phyloP scores from a whole-genome alignment of 2,888 invertebrate genomes.

The Bellardia pandia region DNA sequence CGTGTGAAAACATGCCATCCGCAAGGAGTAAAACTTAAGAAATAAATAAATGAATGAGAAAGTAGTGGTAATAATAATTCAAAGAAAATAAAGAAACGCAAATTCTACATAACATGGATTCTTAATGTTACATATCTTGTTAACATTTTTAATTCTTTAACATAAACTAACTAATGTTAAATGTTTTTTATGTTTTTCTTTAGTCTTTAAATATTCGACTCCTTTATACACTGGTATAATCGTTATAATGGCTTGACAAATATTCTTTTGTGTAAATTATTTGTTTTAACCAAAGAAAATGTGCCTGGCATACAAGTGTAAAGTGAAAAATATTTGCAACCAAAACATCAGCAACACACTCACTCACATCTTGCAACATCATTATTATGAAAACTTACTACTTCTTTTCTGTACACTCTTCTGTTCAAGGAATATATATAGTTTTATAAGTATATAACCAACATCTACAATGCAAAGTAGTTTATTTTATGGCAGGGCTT shows the following conservation, averaged over 20 bases:
- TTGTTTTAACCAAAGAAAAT: slow-evolving; percentile 25
- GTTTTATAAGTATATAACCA: neutral
- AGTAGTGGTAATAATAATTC: neutral
- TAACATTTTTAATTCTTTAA: too few species aligned
- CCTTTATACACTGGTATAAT: neutral
- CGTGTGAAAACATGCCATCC: neutral
- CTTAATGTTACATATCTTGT: too few species aligned
- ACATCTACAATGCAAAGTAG: slow-evolving; percentile 26
- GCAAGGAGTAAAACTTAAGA: neutral
- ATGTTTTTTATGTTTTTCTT: neutral
- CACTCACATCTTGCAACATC: slow-evolving; percentile 8
- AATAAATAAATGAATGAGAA: neutral
- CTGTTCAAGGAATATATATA: slow-evolving; percentile 12
- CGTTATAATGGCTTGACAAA: slow-evolving; percentile 16
- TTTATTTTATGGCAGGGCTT: slow-evolving; percentile 21
- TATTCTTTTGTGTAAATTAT: slow-evolving; percentile 37
- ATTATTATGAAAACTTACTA: slow-evolving; percentile 12
- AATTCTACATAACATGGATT: neutral
- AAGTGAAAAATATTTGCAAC: slow-evolving; percentile 15
- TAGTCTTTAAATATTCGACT: slow-evolving; percentile 4
- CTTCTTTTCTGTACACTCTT: neutral
- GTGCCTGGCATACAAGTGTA: neutral
- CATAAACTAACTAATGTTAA: too few species aligned
- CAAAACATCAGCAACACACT: neutral
- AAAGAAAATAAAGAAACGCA: neutral